Conservation (phyloP, 2,888 invertebrate genomes). For the Tinea trinotella region DNA sequence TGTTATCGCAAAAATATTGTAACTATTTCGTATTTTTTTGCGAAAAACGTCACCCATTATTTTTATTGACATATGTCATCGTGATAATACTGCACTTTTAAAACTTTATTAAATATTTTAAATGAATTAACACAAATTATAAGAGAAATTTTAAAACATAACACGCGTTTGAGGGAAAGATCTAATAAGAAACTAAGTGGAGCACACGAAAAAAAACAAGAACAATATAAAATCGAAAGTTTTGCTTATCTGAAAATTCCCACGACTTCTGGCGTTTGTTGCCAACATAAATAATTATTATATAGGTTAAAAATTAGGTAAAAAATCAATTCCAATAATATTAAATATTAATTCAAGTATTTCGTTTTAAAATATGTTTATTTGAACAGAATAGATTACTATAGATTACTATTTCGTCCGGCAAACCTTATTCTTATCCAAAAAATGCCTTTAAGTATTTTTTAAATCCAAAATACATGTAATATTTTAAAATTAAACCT, state of each 20-base stretch:
- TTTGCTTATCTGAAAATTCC: conserved; percentile 42
- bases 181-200: conserved; percentile 42
- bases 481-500: no score
- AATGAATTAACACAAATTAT: conserved; percentile 3
- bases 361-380: no score
- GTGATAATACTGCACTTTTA: not conserved
- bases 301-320: conserved; percentile 16
- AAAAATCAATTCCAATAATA: no score
- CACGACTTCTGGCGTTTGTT: conserved; percentile 29
- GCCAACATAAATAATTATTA: conserved; percentile 1
- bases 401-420: no score
- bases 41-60: conserved; percentile 58
- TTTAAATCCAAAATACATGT: no score
- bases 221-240: conserved; percentile 51
- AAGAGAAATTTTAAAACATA: not conserved
- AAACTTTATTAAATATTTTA: not conserved
- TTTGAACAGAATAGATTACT: no score
- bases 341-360: no score
- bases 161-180: not conserved
- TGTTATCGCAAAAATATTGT: conserved; percentile 32
- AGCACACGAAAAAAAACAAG: conserved; percentile 36
- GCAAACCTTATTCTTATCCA: no score
- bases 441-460: no score
- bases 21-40: conserved; percentile 20
- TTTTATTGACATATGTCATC: conserved; percentile 46